Evolutionary conservation across 2,797 vertebrate species (phyloP).

Genomic region (Linurgus olivaceus): DNA sequence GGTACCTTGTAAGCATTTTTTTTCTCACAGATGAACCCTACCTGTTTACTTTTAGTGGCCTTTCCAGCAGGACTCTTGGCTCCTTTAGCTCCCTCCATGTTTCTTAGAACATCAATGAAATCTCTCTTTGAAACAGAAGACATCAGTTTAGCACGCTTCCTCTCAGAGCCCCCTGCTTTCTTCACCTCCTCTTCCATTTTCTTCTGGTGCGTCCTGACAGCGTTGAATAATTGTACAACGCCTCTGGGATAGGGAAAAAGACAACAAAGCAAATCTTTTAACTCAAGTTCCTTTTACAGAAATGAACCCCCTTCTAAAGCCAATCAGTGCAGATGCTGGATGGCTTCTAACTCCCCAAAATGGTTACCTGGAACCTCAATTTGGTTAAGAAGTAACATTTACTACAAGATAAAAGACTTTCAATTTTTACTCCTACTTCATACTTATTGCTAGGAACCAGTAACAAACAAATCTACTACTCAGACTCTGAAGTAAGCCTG

Average conservation of each 20-base stretch:
- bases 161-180: slow-evolving; percentile 84
- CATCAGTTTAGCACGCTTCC: slow-evolving; percentile 88
- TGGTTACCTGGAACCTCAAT: neutral
- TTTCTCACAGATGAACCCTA: neutral
- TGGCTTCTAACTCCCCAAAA: neutral
- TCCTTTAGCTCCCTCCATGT: slow-evolving; percentile 63
- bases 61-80: slow-evolving; percentile 50
- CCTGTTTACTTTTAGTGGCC: slow-evolving; percentile 60
- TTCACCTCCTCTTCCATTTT: slow-evolving; percentile 84
- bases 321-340: neutral
- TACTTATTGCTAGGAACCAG: neutral
- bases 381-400: neutral
- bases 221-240: slow-evolving; percentile 94
- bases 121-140: slow-evolving; percentile 90
- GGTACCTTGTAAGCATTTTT: neutral
- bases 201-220: slow-evolving; percentile 89
- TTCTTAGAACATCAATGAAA: slow-evolving; percentile 90
- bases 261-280: neutral
- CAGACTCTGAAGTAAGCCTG: neutral
- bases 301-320: neutral
- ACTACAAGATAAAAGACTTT: neutral
- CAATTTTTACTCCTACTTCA: neutral
- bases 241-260: slow-evolving; percentile 74
- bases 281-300: neutral
- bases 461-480: neutral